Base-by-base conservation (phyloP, 2,888 invertebrate species). In the Apantesis nais region DNA sequence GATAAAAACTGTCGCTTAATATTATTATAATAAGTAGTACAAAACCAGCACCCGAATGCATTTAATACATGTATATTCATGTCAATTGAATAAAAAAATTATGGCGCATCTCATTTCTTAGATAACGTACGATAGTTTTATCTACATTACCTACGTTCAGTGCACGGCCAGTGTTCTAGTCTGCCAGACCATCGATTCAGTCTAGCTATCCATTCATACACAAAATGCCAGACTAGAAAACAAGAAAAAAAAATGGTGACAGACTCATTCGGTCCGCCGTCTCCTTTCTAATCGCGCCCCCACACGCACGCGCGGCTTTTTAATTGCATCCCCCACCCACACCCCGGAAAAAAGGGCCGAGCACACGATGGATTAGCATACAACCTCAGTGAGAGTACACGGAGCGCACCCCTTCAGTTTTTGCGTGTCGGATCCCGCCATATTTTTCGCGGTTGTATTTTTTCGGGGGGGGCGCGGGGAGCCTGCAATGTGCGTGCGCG, bases 291-390 rank as follows among this genome's bases (percentile, higher is more conserved):
- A 95, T 95, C 94, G 94, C 91, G 87, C 89, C 90, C 93, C 93
- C 93, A 92, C 90, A 89, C 94, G 94, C 94, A 93, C 94, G 94
- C 94, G 94, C 94, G 94, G 92, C 87, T 93, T 94, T 93, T 94
- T 94, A 95, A 94, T 95, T 94, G 94, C 94, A 92, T 92, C 93
- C 93, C 93, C 90, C 81, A 79, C 76, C 86, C 89, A 89, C 88
- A 85, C 88, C 87, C 92, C 93, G 92, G 93, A 92, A 92, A 93
- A 94, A 93, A 93, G 93, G 93, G 93, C 90, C 88, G 86, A 90
- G 90, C 85, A 87, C 88, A 92, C 92, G 93, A 93, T 90, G 93
- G 94, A 95, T 95, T 95, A 95, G 94, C 94, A 95, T 94, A 94
- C 92, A 94, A 92, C 93, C 92, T 93, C 93, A 86, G 85, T 83